A percentile compares a stretch with the other conserved stretches of the same genome.
phyloP scores from a whole-genome alignment of 2,797 vertebrate genomes.

The Arctocebus calabarensis region DNA sequence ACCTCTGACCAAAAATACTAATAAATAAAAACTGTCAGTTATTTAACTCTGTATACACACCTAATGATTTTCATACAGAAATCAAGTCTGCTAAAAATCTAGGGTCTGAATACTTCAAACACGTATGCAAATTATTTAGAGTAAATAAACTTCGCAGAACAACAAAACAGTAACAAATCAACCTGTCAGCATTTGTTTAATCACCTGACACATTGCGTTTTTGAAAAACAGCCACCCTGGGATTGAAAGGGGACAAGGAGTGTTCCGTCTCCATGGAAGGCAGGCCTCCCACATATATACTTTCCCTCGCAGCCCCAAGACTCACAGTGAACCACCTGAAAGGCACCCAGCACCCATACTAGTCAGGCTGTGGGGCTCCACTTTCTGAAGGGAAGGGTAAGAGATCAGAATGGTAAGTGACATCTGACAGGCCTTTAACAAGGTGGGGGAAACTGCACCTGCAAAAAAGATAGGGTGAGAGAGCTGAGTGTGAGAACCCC shows the following conservation, averaged over 20 bases:
- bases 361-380: slow-evolving; percentile 68
- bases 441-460: neutral
- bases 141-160: slow-evolving; percentile 82
- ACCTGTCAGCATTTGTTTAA: slow-evolving; percentile 70
- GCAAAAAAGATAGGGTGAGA: neutral
- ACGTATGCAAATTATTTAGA: slow-evolving; percentile 84
- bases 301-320: neutral
- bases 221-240: slow-evolving; percentile 53
- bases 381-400: slow-evolving; percentile 67
- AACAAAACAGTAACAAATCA: slow-evolving; percentile 80
- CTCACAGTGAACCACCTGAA: slow-evolving; percentile 62
- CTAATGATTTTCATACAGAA: slow-evolving; percentile 80
- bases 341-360: slow-evolving; percentile 60
- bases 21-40: slow-evolving; percentile 53
- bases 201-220: neutral
- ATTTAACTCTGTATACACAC: slow-evolving; percentile 71
- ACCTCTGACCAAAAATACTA: neutral
- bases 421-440: slow-evolving; percentile 40
- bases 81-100: slow-evolving; percentile 81
- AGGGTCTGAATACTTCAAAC: slow-evolving; percentile 79
- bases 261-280: slow-evolving; percentile 74
- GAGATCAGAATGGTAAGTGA: slow-evolving; percentile 60
- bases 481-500: neutral
- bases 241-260: slow-evolving; percentile 43
- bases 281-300: slow-evolving; percentile 37